phyloP scores from a whole-genome alignment of 2,888 invertebrate genomes.

The Folsomia candida region DNA sequence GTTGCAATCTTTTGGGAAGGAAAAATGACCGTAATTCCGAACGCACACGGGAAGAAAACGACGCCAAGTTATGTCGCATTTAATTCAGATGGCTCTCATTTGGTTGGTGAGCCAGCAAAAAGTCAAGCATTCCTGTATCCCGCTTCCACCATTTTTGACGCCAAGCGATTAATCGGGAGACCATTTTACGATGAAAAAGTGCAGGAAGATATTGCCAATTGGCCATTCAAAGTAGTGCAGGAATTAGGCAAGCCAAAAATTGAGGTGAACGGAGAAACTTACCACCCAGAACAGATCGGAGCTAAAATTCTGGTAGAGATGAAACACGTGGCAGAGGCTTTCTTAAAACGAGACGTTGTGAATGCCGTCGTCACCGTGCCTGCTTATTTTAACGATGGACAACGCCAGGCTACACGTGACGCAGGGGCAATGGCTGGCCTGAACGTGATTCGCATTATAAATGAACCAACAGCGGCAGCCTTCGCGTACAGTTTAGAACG shows the following conservation, averaged over 20 bases:
- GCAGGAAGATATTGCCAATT: constrained; percentile 75
- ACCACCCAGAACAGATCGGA: constrained; percentile 24
- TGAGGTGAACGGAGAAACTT: constrained; percentile 3
- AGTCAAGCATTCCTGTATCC: constrained; percentile 61
- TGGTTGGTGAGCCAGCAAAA: constrained; percentile 29
- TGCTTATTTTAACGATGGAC: constrained; percentile 70
- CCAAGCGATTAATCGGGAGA: constrained; percentile 79
- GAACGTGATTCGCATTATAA: constrained; percentile 83
- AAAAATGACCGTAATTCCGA: not conserved
- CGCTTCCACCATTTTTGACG: constrained; percentile 74
- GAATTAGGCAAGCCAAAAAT: constrained; percentile 55
- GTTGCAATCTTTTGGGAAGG: not conserved
- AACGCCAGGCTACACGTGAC: constrained; percentile 72
- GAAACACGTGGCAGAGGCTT: constrained; percentile 7
- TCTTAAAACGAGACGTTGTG: constrained; percentile 52
- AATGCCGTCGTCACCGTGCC: too few relatives aligned
- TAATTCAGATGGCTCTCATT: constrained; percentile 48
- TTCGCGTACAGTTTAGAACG: constrained; percentile 27
- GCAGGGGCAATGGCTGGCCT: constrained; percentile 77
- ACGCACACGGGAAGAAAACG: too few relatives aligned
- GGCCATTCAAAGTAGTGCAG: constrained; percentile 74
- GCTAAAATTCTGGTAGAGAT: constrained; percentile 17
- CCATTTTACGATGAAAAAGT: constrained; percentile 74
- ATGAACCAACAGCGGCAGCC: constrained; percentile 88
- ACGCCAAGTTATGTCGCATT: constrained; percentile 32